phyloP scores from a whole-genome alignment of 92 coral and sea anemone genomes.

The Chrysogorgia sp. region DNA sequence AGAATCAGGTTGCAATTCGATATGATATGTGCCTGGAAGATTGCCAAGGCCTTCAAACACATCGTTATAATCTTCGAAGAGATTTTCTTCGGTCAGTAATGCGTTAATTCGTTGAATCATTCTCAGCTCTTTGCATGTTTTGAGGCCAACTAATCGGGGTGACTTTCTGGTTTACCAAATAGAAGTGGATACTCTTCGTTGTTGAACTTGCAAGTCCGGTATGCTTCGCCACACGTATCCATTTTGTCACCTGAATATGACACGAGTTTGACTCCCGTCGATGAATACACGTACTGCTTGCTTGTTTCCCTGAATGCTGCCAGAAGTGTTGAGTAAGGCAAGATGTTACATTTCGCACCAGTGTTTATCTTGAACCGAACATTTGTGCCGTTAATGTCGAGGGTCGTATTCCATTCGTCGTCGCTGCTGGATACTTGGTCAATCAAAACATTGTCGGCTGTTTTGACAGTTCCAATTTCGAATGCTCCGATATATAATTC shows the following conservation, averaged over 20 bases:
- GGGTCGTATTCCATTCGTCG: constrained; percentile 40
- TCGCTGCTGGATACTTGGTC: constrained; percentile 1
- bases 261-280: constrained; percentile 1
- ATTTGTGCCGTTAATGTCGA: constrained; percentile 5
- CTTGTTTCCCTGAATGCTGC: too few relatives aligned
- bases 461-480: constrained; percentile 20
- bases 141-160: constrained; percentile 14
- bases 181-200: constrained; percentile 27
- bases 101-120: constrained; percentile 34
- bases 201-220: constrained; percentile 12
- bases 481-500: not conserved
- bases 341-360: constrained; percentile 46
- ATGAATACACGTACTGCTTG: too few relatives aligned
- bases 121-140: constrained; percentile 12
- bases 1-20: constrained; percentile 10
- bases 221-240: constrained; percentile 38
- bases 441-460: constrained; percentile 4
- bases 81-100: constrained; percentile 1
- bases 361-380: constrained; percentile 33
- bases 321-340: not conserved
- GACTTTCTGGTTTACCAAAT: constrained; percentile 26
- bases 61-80: not conserved
- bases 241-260: constrained; percentile 54
- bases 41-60: constrained; percentile 8
- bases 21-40: constrained; percentile 38